A percentile compares a stretch with the other conserved stretches of the same genome.
phyloP scores from a whole-genome alignment of 2,113 vertebrate species.

The Planiliza haematocheilus region DNA sequence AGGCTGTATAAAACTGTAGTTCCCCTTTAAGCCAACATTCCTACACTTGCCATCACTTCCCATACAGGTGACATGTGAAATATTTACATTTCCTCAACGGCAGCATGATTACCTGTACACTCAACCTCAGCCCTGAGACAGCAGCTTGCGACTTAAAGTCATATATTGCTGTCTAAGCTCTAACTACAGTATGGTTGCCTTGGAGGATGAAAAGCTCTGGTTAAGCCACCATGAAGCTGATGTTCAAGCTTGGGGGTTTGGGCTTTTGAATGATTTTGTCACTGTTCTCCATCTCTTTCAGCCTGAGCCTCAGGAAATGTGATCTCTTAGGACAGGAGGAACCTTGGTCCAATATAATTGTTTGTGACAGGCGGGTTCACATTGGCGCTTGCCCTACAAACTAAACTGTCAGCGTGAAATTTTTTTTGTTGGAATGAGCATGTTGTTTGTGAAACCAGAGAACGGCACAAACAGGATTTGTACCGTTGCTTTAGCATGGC shows the following conservation, averaged over 20 bases:
- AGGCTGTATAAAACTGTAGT: too few relatives aligned
- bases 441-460: conserved; percentile 46
- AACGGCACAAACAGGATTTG: conserved; percentile 29
- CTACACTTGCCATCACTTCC: too few relatives aligned
- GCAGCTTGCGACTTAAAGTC: not conserved
- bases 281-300: conserved; percentile 56
- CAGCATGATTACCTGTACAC: not conserved
- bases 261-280: conserved; percentile 51
- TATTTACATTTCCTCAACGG: not conserved
- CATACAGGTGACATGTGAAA: not conserved
- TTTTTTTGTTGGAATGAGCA: conserved; percentile 34
- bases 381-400: conserved; percentile 42
- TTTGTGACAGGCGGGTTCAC: conserved; percentile 65
- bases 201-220: conserved; percentile 3
- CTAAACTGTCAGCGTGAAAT: conserved; percentile 46
- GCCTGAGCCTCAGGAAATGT: conserved; percentile 40
- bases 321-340: conserved; percentile 50
- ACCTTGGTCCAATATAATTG: conserved; percentile 48
- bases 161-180: not conserved
- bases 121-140: not conserved
- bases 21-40: too few relatives aligned
- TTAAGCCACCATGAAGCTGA: not conserved
- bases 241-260: not conserved
- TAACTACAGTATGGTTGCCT: not conserved
- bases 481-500: conserved; percentile 47